Conservation (phyloP, 2,113 vertebrate species). For the Mesoclemmys tuberculata region DNA sequence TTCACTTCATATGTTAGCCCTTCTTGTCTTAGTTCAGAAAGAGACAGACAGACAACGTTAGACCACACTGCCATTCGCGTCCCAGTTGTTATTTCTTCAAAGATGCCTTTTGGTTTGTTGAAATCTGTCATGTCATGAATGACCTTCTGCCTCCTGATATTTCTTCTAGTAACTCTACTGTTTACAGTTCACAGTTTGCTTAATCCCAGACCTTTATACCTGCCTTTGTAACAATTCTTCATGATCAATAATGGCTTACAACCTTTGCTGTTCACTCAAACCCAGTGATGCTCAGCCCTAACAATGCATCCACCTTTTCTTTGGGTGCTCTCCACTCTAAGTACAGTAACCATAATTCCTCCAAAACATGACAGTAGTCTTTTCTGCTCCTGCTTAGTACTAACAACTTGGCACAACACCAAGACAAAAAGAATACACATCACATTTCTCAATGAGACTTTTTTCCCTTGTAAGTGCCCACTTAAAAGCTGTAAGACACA, state of each 20-base stretch:
- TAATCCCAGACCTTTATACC: background rate
- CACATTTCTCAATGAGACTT: background rate
- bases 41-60: too few relatives aligned
- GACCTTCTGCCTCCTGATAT: too few relatives aligned
- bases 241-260: background rate
- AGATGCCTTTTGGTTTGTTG: too few relatives aligned
- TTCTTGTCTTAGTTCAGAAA: too few relatives aligned
- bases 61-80: too few relatives aligned
- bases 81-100: too few relatives aligned
- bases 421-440: accelerated
- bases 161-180: accelerated
- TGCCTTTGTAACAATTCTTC: background rate
- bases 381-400: background rate
- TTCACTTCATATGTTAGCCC: too few relatives aligned
- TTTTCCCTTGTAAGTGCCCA: background rate
- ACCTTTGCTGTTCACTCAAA: background rate
- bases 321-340: background rate
- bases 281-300: background rate
- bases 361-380: background rate
- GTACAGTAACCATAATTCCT: background rate
- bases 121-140: too few relatives aligned
- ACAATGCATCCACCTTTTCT: background rate
- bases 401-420: background rate
- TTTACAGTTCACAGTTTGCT: background rate
- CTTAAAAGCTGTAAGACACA: background rate